Conservation (phyloP, 2,888 invertebrate genomes). For the Ctenicera cuprea region DNA sequence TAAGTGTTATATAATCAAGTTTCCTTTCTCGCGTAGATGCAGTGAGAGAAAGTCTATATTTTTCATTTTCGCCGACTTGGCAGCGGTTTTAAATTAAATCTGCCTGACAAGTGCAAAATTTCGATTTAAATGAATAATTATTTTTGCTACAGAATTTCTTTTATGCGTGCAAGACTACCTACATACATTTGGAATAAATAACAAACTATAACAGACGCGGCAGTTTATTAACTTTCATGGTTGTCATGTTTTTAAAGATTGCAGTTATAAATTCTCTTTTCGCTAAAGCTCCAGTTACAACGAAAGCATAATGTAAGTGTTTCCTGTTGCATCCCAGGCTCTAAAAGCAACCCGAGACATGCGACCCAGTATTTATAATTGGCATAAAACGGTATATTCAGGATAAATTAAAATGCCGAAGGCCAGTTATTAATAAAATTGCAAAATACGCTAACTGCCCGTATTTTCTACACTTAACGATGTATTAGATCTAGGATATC, state of each 20-base stretch:
- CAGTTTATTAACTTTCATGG: conserved; percentile 31
- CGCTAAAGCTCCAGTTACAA: conserved; percentile 29
- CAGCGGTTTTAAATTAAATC: background rate
- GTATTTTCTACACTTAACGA: conserved; percentile 20
- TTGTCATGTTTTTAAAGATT: conserved; percentile 31
- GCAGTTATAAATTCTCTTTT: conserved; percentile 35
- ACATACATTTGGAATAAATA: conserved; percentile 30
- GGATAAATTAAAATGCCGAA: conserved; percentile 39
- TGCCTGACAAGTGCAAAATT: conserved; percentile 1
- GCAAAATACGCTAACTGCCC: conserved; percentile 31
- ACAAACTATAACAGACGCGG: conserved; percentile 20
- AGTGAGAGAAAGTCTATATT: conserved; percentile 14
- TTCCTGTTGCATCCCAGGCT: conserved; percentile 38
- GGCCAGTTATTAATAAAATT: conserved; percentile 39
- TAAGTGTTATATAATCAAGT: conserved; percentile 4
- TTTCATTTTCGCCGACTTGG: conserved; percentile 9
- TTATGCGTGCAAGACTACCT: conserved; percentile 18
- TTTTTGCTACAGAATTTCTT: conserved; percentile 26
- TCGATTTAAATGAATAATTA: conserved; percentile 23
- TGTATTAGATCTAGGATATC: conserved; percentile 15
- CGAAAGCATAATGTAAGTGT: conserved; percentile 1
- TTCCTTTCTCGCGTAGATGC: conserved; percentile 1
- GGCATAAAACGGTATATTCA: conserved; percentile 48
- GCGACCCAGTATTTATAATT: conserved; percentile 46
- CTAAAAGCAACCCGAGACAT: conserved; percentile 31